Evolutionary conservation across 2,797 vertebrate species (phyloP), one percentile per base, ranked within the genome.

Genomic region (Pangasius larnaudii): DNA sequence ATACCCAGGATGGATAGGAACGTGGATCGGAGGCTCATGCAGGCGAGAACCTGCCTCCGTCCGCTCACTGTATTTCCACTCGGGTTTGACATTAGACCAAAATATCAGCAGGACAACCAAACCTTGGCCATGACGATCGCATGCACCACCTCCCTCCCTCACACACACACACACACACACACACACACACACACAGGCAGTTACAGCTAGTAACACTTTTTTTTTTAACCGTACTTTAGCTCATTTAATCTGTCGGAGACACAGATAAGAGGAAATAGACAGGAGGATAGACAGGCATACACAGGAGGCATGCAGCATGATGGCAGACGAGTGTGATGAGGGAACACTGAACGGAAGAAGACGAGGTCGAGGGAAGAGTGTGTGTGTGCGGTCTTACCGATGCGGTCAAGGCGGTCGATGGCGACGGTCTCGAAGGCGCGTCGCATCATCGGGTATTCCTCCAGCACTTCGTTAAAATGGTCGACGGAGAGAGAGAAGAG

Each of bases 401-500:
- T 99, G 92, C 98, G 97, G 94, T 99, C 98, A 89, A 99, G 93
- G 77, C 98, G 97, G 92, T 99, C 98, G 46, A 99, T 98, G 91
- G 98, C 98, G 22, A 99, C 98, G 0, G 98, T 98, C 94, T 99
- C 98, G 80, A 99, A 99, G 85, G 98, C 98, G 19, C 98, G 96
- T n/a, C 99, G 97, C 99, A 99, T 99, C 98, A 99, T 99, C 13
- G 99, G 99, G 90, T 99, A 99, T 92, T 99, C 98, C 87, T 99
- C 99, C 87, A 99, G 94, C 88, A 99, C 99, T 94, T 99, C 98
- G 2, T 99, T 99, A 95, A 99, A 99, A 93, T 99, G 98, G 94
- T 99, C 99, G 86, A 99, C 99, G 0, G 99, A 99, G 63, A 99
- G 97, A 0, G 98, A 99, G 93, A 99, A 99, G 79, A 99, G 97